These are phyloP conservation scores for Abrostola triplasia DNA, from an alignment of 2,888 invertebrate genomes.

Conservation along the genomic window DNA sequence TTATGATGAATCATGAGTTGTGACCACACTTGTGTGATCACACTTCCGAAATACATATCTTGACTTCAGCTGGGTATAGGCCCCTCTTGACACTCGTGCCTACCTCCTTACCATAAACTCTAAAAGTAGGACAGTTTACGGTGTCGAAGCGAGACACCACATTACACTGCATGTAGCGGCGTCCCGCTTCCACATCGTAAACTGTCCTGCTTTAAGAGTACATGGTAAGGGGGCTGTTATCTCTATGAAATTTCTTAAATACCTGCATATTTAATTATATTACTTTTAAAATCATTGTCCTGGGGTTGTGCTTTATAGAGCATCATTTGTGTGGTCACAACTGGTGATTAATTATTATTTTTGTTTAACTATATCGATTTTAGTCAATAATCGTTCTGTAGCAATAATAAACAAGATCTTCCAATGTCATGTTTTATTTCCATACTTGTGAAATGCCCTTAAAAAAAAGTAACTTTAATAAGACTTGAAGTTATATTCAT, in stretches of 20 bases:
- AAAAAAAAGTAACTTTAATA: neutral
- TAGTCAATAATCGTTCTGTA: conserved; percentile 62
- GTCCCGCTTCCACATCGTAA: too few relatives aligned
- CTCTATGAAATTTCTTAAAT: too few relatives aligned
- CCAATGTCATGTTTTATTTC: conserved; percentile 44
- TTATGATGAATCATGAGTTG: conserved; percentile 27
- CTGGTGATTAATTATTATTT: conserved; percentile 32
- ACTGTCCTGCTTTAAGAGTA: too few relatives aligned
- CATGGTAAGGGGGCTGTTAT: too few relatives aligned
- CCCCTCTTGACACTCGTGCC: too few relatives aligned
- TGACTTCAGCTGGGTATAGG: too few relatives aligned
- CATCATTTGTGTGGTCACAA: conserved; percentile 31
- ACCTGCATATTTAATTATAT: neutral
- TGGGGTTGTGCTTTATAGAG: neutral
- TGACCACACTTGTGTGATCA: conserved; percentile 11
- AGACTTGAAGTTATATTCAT: neutral
- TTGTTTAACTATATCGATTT: conserved; percentile 50
- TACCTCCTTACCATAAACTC: too few relatives aligned
- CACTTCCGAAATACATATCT: too few relatives aligned
- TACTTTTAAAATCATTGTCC: neutral
- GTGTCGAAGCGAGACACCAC: too few relatives aligned
- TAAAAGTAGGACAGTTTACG: too few relatives aligned
- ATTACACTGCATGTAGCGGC: too few relatives aligned
- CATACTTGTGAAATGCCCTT: neutral
- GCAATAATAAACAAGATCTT: conserved; percentile 62